Conservation (phyloP, 2,113 vertebrate species). For the Scophthalmus maximus region DNA sequence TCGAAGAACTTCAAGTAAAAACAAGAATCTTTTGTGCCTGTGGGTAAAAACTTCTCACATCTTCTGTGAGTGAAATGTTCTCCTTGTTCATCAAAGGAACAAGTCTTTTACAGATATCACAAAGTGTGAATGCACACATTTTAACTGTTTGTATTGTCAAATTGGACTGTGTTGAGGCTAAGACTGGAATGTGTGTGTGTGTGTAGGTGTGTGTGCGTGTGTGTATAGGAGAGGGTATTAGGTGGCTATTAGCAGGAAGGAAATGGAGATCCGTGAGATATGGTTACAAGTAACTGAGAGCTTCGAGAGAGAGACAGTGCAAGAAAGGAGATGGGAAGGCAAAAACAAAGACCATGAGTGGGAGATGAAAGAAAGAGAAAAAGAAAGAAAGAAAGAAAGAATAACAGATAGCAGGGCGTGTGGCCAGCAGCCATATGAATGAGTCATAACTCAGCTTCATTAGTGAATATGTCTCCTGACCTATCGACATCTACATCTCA, state of each 20-base stretch:
- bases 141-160: slow-evolving; percentile 8
- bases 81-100: not conserved
- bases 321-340: slow-evolving; percentile 33
- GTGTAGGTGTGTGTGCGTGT: slow-evolving; percentile 2
- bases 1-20: slow-evolving; percentile 24
- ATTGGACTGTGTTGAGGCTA: slow-evolving; percentile 3
- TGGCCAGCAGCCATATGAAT: slow-evolving; percentile 46
- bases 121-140: slow-evolving; percentile 22
- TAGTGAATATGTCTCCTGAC: slow-evolving; percentile 69
- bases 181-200: not conserved
- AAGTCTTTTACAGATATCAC: slow-evolving; percentile 4
- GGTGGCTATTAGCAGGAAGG: slow-evolving; percentile 53
- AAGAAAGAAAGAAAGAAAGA: slow-evolving; percentile 1
- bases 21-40: not conserved
- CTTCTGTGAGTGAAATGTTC: not conserved
- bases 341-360: slow-evolving; percentile 33
- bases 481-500: slow-evolving; percentile 72
- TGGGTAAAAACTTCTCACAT: slow-evolving; percentile 1
- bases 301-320: slow-evolving; percentile 29
- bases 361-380: not conserved
- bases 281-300: slow-evolving; percentile 69
- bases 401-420: slow-evolving; percentile 12
- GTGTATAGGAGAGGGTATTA: slow-evolving; percentile 27
- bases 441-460: slow-evolving; percentile 76
- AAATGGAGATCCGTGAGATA: slow-evolving; percentile 70